A percentile compares a stretch with the other conserved stretches of the same genome.
These are phyloP conservation scores for Diaperis boleti DNA, from an alignment of 2,888 invertebrate genomes.

Conservation along the genomic window DNA sequence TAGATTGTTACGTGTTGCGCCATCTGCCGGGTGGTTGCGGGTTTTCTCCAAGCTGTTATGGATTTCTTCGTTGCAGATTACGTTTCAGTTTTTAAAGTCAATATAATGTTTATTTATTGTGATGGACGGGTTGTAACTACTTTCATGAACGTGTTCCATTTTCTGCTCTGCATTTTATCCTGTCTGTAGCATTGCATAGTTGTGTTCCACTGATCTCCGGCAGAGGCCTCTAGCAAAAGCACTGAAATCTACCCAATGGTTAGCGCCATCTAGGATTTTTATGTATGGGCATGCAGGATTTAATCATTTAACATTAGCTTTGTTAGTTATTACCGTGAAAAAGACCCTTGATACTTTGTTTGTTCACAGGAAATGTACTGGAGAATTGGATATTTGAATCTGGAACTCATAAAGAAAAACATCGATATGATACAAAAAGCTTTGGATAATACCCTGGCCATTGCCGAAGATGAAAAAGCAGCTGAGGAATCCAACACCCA, in stretches of 20 bases:
- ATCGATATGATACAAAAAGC: slow-evolving; percentile 71
- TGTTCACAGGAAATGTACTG: slow-evolving; percentile 82
- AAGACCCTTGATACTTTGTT: slow-evolving; percentile 36
- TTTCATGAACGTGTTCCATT: not conserved
- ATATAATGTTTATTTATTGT: too few species aligned
- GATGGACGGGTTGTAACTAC: too few species aligned
- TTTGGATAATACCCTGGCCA: slow-evolving; percentile 67
- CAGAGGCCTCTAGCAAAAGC: too few species aligned
- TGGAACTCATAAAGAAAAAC: slow-evolving; percentile 70
- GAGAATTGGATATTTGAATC: slow-evolving; percentile 78
- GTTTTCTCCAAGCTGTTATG: slow-evolving; percentile 3
- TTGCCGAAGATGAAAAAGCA: slow-evolving; percentile 47
- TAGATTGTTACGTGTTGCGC: not conserved
- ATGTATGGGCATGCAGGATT: not conserved
- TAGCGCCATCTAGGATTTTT: not conserved
- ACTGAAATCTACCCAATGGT: too few species aligned
- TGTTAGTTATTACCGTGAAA: too few species aligned
- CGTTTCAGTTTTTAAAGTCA: not conserved
- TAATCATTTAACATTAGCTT: too few species aligned
- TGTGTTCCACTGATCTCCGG: too few species aligned
- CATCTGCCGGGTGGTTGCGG: slow-evolving; percentile 5
- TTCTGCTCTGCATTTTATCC: too few species aligned
- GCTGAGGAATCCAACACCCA: too few species aligned
- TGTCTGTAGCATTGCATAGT: too few species aligned
- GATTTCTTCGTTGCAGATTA: not conserved